Evolutionary conservation across 2,888 invertebrate genomes (phyloP).

Genomic region (Taenaris catops): DNA sequence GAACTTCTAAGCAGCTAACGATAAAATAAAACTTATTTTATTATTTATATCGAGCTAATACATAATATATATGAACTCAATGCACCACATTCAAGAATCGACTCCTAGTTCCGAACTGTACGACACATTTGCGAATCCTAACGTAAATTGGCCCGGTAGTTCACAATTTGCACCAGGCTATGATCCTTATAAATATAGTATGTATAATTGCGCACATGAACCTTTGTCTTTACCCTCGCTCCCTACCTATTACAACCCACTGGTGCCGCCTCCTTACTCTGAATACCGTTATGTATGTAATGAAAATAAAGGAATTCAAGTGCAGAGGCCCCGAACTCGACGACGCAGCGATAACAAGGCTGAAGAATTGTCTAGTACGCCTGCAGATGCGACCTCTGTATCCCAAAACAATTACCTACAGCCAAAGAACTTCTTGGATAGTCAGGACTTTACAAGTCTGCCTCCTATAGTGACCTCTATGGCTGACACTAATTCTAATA

Average conservation of each 20-base stretch:
- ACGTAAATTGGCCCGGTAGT: slow-evolving; percentile 48
- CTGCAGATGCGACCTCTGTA: slow-evolving; percentile 32
- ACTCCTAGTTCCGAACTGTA: slow-evolving; percentile 60
- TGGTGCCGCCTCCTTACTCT: slow-evolving; percentile 45
- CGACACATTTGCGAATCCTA: slow-evolving; percentile 49
- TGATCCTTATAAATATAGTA: slow-evolving; percentile 71
- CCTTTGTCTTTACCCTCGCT: slow-evolving; percentile 83
- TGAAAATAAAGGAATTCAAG: slow-evolving; percentile 53
- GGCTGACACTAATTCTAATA: slow-evolving; percentile 66
- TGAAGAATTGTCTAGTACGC: slow-evolving; percentile 48
- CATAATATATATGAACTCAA: too few relatives aligned
- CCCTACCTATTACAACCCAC: slow-evolving; percentile 72
- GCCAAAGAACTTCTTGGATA: slow-evolving; percentile 61
- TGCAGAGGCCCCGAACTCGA: slow-evolving; percentile 50
- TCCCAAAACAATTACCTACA: slow-evolving; percentile 47
- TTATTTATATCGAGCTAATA: too few relatives aligned
- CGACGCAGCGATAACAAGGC: slow-evolving; percentile 48
- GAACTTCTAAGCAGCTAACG: too few relatives aligned
- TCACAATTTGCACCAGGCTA: slow-evolving; percentile 61
- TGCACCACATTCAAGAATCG: slow-evolving; percentile 60
- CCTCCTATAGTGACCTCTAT: slow-evolving; percentile 84
- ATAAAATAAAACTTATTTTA: too few relatives aligned
- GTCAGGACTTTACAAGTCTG: slow-evolving; percentile 82
- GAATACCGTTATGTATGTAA: slow-evolving; percentile 55
- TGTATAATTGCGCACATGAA: slow-evolving; percentile 77